A percentile compares a stretch with the other conserved stretches of the same genome.
Conservation (phyloP, 2,888 invertebrate species). For the Hoplodrina blanda region DNA sequence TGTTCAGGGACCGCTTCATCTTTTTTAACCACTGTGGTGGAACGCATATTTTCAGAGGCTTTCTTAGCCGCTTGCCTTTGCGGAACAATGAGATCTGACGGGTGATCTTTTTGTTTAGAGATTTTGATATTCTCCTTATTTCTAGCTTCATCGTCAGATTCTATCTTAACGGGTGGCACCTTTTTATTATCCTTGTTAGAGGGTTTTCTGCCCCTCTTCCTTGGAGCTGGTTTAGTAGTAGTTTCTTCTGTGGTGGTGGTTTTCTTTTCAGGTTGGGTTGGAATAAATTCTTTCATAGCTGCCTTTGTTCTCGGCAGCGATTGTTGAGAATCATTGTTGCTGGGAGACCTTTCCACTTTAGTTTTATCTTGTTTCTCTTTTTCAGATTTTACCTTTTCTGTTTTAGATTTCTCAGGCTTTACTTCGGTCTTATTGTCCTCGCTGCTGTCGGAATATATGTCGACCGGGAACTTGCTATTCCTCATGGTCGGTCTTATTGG, state of each 20-base stretch:
- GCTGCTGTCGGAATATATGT: conserved; percentile 96
- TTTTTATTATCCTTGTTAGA: conserved; percentile 87
- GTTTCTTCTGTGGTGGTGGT: conserved; percentile 70
- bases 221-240: conserved; percentile 76
- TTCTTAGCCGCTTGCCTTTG: conserved; percentile 97
- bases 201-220: conserved; percentile 86
- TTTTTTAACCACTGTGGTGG: conserved; percentile 90
- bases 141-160: conserved; percentile 86
- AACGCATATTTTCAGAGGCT: conserved; percentile 96
- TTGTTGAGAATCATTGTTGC: conserved; percentile 93
- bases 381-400: conserved; percentile 85
- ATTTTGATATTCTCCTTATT: conserved; percentile 88
- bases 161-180: conserved; percentile 70
- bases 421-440: conserved; percentile 83
- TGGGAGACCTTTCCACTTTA: conserved; percentile 91
- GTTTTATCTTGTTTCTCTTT: conserved; percentile 88
- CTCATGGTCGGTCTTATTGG: conserved; percentile 90
- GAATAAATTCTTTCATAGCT: conserved; percentile 95
- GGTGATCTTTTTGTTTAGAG: conserved; percentile 89
- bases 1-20: conserved; percentile 77
- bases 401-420: conserved; percentile 82
- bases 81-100: conserved; percentile 96
- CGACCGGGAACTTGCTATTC: conserved; percentile 91
- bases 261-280: conserved; percentile 84
- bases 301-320: conserved; percentile 94